A percentile compares a stretch with the other conserved stretches of the same genome.
phyloP scores from a whole-genome alignment of 1,140 invertebrate species.

The Pseudomyrmex dendroicus region DNA sequence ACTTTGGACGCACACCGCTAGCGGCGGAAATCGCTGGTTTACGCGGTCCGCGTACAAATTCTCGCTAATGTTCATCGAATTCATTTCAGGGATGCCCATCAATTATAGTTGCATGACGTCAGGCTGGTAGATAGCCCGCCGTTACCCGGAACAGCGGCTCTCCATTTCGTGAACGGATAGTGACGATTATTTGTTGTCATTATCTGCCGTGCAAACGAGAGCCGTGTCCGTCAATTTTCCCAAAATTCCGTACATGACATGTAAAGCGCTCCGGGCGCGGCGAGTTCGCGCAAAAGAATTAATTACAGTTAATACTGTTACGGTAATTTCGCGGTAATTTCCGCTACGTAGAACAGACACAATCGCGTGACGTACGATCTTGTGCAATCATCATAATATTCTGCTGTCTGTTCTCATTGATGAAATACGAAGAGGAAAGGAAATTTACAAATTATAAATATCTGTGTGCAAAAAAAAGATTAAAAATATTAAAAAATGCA shows the following conservation, averaged over 20 bases:
- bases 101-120: slow-evolving; percentile 61
- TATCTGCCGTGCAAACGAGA: slow-evolving; percentile 45
- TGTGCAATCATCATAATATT: not conserved
- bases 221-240: slow-evolving; percentile 46
- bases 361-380: not conserved
- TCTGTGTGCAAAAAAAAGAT: too few relatives aligned
- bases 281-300: not conserved
- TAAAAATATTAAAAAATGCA: too few relatives aligned
- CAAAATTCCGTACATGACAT: slow-evolving; percentile 16
- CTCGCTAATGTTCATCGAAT: slow-evolving; percentile 72
- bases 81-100: slow-evolving; percentile 68
- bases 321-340: not conserved
- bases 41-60: slow-evolving; percentile 48
- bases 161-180: slow-evolving; percentile 52
- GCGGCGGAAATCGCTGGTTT: slow-evolving; percentile 71
- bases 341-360: not conserved
- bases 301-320: slow-evolving; percentile 6
- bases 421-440: too few relatives aligned
- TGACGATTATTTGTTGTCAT: slow-evolving; percentile 58
- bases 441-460: too few relatives aligned
- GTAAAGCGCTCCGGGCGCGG: not conserved
- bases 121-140: slow-evolving; percentile 33
- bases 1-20: slow-evolving; percentile 49
- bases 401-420: not conserved
- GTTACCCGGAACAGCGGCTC: slow-evolving; percentile 1